Evolutionary conservation across 2,888 invertebrate genomes (phyloP).

Genomic region (Drosophila hamatofila): DNA sequence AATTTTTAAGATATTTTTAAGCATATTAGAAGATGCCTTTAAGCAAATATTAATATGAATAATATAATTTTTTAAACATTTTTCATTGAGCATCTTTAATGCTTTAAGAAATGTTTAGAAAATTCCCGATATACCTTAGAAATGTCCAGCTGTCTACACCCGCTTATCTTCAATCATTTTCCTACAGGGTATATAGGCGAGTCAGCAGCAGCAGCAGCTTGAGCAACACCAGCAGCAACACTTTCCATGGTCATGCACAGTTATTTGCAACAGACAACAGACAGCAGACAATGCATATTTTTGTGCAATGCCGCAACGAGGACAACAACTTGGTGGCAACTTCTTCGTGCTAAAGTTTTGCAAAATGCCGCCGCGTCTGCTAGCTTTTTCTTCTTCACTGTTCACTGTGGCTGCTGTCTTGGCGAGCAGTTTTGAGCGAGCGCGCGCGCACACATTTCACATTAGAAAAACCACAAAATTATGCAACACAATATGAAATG

Average conservation of each 20-base stretch:
- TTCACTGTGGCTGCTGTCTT: conserved; percentile 1
- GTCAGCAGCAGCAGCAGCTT: conserved; percentile 52
- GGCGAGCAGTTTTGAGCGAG: conserved; percentile 35
- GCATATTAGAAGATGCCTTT: no score
- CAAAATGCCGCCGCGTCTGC: conserved; percentile 38
- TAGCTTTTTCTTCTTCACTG: background rate
- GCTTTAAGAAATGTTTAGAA: no score
- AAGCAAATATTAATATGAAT: no score
- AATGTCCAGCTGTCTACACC: no score
- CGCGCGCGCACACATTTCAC: conserved; percentile 63
- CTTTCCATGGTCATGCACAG: conserved; percentile 53
- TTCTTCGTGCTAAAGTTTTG: conserved; percentile 65
- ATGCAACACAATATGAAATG: conserved; percentile 81
- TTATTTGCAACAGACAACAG: conserved; percentile 60
- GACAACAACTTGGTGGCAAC: conserved; percentile 46
- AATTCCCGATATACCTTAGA: no score
- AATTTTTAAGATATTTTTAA: no score
- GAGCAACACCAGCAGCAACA: conserved; percentile 55
- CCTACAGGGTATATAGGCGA: background rate
- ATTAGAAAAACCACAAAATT: conserved; percentile 78
- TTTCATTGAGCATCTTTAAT: no score
- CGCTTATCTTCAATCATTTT: no score
- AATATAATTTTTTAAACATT: no score
- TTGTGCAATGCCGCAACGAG: conserved; percentile 35
- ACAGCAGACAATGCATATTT: conserved; percentile 57